phyloP scores from a whole-genome alignment of 2,888 invertebrate genomes.

The Xiphydria camelus region DNA sequence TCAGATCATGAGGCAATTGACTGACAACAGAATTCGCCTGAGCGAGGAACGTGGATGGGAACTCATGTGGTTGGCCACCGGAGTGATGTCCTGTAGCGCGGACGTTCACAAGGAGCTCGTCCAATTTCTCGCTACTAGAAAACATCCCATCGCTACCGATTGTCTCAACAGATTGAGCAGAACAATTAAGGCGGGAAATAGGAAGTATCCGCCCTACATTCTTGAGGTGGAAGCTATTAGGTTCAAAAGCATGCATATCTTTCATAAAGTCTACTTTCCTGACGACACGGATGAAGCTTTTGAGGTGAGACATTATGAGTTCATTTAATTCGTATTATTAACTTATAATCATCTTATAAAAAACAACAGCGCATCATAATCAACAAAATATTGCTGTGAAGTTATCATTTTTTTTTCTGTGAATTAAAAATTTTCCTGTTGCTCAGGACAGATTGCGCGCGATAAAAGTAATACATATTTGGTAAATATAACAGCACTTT shows the following conservation, averaged over 20 bases:
- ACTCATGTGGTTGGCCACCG: constrained; percentile 87
- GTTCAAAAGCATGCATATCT: constrained; percentile 90
- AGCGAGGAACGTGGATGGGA: constrained; percentile 96
- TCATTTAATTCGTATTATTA: neutral
- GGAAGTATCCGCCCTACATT: constrained; percentile 85
- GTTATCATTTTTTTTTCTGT: too few relatives aligned
- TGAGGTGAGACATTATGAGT: constrained; percentile 67
- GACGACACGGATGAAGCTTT: constrained; percentile 94
- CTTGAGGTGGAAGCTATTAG: constrained; percentile 96
- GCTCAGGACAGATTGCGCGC: too few relatives aligned
- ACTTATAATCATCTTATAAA: neutral
- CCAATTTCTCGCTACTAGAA: constrained; percentile 74
- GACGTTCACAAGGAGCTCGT: constrained; percentile 75
- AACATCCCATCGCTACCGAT: constrained; percentile 77
- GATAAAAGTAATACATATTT: too few relatives aligned
- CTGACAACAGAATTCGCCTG: constrained; percentile 78
- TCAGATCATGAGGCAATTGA: constrained; percentile 92
- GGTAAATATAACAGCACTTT: too few relatives aligned
- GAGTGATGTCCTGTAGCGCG: constrained; percentile 80
- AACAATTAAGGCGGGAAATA: constrained; percentile 73
- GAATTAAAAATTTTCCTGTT: too few relatives aligned
- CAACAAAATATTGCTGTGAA: too few relatives aligned
- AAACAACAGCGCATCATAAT: too few relatives aligned
- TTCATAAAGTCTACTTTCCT: constrained; percentile 95
- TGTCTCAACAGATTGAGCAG: constrained; percentile 81